A percentile compares a stretch with the other conserved stretches of the same genome.
phyloP scores from a whole-genome alignment of 2,888 invertebrate species.

The Hartigia nigra region DNA sequence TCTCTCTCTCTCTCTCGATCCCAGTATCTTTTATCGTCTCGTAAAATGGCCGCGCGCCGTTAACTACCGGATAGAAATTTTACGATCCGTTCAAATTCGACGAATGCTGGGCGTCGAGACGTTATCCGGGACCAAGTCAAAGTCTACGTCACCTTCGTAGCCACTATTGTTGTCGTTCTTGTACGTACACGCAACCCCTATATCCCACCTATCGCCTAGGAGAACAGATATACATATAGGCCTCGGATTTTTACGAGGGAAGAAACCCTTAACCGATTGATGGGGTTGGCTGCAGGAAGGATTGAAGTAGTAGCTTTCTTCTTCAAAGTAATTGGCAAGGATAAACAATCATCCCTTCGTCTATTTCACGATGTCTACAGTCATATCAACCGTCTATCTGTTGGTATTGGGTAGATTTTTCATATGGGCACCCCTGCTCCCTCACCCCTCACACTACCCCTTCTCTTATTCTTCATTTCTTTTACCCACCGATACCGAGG shows the following conservation, averaged over 20 bases:
- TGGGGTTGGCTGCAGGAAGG: background rate
- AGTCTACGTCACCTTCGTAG: background rate
- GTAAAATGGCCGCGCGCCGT: background rate
- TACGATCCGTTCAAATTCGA: background rate
- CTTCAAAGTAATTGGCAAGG: background rate
- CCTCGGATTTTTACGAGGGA: background rate
- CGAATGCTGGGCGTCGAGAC: background rate
- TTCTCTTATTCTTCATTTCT: background rate
- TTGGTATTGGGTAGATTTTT: background rate
- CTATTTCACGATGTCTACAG: background rate
- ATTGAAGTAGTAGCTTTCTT: background rate
- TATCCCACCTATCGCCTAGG: background rate
- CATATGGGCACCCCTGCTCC: background rate
- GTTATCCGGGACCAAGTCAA: background rate
- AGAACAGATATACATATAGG: background rate
- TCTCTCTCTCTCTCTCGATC: background rate
- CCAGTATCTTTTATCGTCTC: background rate
- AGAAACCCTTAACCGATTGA: background rate
- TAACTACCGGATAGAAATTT: background rate
- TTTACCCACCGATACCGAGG: background rate
- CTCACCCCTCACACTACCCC: fast-evolving
- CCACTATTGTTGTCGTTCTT: background rate
- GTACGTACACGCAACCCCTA: background rate
- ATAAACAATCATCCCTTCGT: background rate
- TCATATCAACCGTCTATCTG: background rate